phyloP scores from a whole-genome alignment of 1,140 invertebrate species.

The Cydia fagiglandana region DNA sequence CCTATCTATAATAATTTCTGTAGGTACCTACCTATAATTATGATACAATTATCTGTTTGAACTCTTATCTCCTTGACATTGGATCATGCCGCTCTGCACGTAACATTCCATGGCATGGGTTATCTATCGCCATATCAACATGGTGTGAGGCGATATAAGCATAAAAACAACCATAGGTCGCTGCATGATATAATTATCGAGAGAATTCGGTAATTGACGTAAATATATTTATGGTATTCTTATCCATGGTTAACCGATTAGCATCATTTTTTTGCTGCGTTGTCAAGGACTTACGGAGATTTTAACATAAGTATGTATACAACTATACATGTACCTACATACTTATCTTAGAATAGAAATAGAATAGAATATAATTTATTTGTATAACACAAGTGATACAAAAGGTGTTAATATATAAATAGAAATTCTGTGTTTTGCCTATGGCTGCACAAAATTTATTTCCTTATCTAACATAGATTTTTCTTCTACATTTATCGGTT shows the following conservation, averaged over 20 bases:
- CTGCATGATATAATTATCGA: background rate
- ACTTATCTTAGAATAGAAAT: too few species aligned
- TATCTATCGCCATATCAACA: constrained; percentile 20
- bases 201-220: background rate
- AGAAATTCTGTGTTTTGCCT: too few species aligned
- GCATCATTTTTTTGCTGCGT: background rate
- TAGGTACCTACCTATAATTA: background rate
- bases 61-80: constrained; percentile 21
- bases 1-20: background rate
- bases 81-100: background rate
- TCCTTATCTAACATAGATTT: too few species aligned
- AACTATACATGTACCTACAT: too few species aligned
- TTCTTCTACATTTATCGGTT: too few species aligned
- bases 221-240: background rate
- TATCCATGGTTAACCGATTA: background rate
- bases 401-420: too few species aligned
- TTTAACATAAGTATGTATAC: background rate
- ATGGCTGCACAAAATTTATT: too few species aligned
- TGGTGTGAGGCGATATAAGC: background rate
- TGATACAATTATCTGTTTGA: constrained; percentile 13
- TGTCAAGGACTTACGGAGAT: background rate
- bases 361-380: too few species aligned
- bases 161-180: constrained; percentile 10
- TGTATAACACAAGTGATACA: too few species aligned
- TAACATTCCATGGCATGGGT: constrained; percentile 12